Percentiles rank a stretch among this genome's conserved stretches.
phyloP scores from a whole-genome alignment of 53 echinoderm and acorn worm genomes.

The Pentamera pediparva region DNA sequence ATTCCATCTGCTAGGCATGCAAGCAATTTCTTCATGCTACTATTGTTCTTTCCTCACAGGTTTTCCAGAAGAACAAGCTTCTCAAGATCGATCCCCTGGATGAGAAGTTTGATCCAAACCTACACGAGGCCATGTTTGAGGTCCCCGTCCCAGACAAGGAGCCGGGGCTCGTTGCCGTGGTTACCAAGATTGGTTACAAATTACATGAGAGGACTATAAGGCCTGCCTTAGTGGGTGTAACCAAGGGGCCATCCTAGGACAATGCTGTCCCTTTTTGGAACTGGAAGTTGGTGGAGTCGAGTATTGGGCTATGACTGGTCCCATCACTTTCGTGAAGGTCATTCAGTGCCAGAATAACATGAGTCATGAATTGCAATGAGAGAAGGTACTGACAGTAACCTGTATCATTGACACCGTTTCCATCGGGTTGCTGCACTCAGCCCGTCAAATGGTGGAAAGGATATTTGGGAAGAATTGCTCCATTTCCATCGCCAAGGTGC shows the following conservation, averaged over 20 bases:
- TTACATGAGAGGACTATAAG: constrained; percentile 87
- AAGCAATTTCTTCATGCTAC: background rate
- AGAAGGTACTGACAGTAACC: too few species aligned
- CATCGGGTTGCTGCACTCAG: too few species aligned
- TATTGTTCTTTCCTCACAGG: constrained; percentile 41
- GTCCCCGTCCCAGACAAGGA: constrained; percentile 75
- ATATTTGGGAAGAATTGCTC: too few species aligned
- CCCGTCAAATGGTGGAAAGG: too few species aligned
- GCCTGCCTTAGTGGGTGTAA: constrained; percentile 91
- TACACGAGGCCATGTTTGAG: constrained; percentile 95
- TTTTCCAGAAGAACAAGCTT: constrained; percentile 76
- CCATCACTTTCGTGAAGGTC: background rate
- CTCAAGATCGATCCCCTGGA: constrained; percentile 63
- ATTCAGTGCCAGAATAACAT: background rate
- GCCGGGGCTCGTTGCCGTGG: constrained; percentile 79
- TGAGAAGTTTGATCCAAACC: constrained; percentile 95
- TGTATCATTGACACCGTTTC: too few species aligned
- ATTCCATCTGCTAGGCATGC: too few species aligned
- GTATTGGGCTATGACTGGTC: too few species aligned
- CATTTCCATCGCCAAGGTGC: too few species aligned
- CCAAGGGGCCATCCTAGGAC: constrained; percentile 54
- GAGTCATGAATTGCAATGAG: background rate
- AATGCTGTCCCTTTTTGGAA: too few species aligned
- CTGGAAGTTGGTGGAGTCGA: too few species aligned
- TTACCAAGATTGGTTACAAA: constrained; percentile 87